These are phyloP conservation scores for Lathamus discolor DNA, from an alignment of 2,113 vertebrate species.

Conservation along the genomic window DNA sequence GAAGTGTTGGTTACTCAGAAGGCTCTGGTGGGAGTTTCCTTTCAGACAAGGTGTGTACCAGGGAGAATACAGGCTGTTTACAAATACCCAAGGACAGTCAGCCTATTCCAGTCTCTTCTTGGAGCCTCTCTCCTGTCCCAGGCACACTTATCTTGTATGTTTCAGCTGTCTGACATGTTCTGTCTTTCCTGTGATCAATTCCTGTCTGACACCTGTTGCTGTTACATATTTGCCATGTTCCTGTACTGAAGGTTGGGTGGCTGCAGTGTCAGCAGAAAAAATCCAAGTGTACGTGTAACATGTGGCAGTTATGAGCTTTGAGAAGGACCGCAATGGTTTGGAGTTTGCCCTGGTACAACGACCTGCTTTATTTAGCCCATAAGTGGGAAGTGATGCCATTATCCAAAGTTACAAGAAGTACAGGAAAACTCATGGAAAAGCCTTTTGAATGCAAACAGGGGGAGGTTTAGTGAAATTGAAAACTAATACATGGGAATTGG, in stretches of 20 bases:
- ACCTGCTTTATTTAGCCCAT: neutral
- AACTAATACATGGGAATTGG: neutral
- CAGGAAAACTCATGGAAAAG: neutral
- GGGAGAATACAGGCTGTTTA: neutral
- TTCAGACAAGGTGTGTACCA: neutral
- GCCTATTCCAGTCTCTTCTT: neutral
- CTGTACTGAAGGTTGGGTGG: neutral
- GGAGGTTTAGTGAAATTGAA: neutral
- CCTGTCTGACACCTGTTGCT: neutral
- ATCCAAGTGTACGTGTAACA: neutral
- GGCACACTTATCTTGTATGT: neutral
- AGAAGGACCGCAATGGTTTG: neutral
- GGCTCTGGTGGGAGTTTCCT: neutral
- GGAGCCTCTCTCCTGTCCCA: neutral
- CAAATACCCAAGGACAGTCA: neutral
- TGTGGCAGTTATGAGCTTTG: neutral
- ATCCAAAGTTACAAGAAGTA: neutral
- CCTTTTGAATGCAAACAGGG: neutral
- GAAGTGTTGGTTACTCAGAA: neutral
- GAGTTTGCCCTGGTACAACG: neutral
- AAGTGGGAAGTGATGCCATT: neutral
- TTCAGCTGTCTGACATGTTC: neutral
- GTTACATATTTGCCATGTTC: neutral
- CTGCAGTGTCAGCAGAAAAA: slow-evolving; percentile 29
- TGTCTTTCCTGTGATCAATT: neutral